phyloP scores from a whole-genome alignment of 1,140 invertebrate species.

The Ptiloglossa arizonensis region DNA sequence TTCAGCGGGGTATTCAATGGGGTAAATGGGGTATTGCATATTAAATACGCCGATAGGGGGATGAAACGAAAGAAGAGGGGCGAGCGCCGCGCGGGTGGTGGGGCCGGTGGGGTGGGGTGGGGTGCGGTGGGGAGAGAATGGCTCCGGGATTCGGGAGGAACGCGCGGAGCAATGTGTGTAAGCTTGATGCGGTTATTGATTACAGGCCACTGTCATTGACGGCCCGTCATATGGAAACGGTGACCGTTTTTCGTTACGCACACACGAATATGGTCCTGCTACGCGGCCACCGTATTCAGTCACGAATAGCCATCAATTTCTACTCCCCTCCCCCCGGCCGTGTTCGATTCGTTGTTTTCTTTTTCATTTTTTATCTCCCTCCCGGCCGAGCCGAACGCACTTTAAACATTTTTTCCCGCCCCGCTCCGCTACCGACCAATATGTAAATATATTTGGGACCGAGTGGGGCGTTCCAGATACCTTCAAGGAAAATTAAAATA shows the following conservation, averaged over 20 bases:
- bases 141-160: slow-evolving; percentile 48
- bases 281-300: slow-evolving; percentile 17
- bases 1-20: slow-evolving; percentile 72
- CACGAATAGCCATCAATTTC: slow-evolving; percentile 49
- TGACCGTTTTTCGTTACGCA: slow-evolving; percentile 62
- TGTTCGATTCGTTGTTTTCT: background rate
- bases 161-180: slow-evolving; percentile 70
- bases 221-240: slow-evolving; percentile 70
- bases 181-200: slow-evolving; percentile 78
- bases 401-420: background rate
- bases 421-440: background rate
- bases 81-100: no score
- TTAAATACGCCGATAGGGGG: slow-evolving; percentile 70
- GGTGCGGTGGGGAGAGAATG: slow-evolving; percentile 35
- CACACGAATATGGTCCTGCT: slow-evolving; percentile 20
- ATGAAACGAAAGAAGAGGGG: slow-evolving; percentile 56
- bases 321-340: background rate
- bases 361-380: background rate
- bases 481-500: no score
- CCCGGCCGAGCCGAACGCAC: background rate
- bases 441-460: background rate
- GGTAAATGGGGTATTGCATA: slow-evolving; percentile 77
- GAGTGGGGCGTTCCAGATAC: background rate
- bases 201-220: slow-evolving; percentile 76
- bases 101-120: background rate